Evolutionary conservation across 1,140 invertebrate genomes (phyloP), one percentile per base, ranked within the genome.

Genomic region (Battus philenor): DNA sequence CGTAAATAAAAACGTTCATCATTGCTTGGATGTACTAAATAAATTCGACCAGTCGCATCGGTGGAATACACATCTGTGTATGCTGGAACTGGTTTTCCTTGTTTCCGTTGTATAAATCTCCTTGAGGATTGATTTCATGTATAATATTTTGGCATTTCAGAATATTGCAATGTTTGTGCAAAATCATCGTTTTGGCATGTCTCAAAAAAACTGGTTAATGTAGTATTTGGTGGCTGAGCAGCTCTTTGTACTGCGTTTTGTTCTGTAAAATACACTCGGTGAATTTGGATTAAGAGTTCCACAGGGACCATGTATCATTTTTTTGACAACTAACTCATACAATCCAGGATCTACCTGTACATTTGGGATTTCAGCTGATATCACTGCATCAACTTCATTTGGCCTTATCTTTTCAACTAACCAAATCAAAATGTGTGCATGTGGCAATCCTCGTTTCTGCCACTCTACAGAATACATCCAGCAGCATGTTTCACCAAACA

Each of bases 341-440:
- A 86, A 47, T 15, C 24, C 11, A 43, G 58, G 62, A 65, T 87
- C 68, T 44, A 44, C 60, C 24, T 59, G 24, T 44, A 46, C 47
- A 67, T 86, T 64, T 8, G 86, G 85, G 30, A 89, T 71, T 70
- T 88, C 84, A 34, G 81, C 85, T 44, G 44, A 78, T 32, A 87
- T 77, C 15, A 79, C 41, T 8, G 57, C 47, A 50, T 88, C 78
- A 47, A 86, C 77, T 29, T 62, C 29, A 29, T 69, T 52, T 36
- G 71, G 58, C 38, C 26, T 41, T 24, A 77, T 68, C 59, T 68
- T 71, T 8, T 68, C 45, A 20, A 39, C 51, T 50, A 60, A 53
- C 54, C 55, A 64, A 10, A 61, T 27, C 44, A 68, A 18, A 24
- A 54, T 18, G 20, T 59, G 62, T 29, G 48, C 39, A 51, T 66